Base-by-base conservation (phyloP, 2,113 vertebrate genomes). In the Irena cyanogastra region DNA sequence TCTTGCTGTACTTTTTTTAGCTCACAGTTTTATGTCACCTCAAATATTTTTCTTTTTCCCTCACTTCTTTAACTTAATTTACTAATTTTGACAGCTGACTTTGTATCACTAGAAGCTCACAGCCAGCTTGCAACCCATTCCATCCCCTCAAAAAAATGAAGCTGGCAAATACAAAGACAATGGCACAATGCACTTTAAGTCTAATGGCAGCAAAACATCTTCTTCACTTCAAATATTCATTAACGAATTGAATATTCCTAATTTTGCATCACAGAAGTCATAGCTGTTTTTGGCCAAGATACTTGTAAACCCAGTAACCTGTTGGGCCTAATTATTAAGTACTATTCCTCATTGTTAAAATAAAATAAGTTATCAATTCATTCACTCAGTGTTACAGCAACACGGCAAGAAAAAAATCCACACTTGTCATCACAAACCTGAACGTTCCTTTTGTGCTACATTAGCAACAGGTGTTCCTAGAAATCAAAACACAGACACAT, bases 381-480 rank as follows among this genome's bases (percentile, higher is more conserved):
- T 88, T 87, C 26, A 63, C 6, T 82, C 66, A 24, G 31, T 5
- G 8, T 77, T 89, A 93, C 27, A 77, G 61, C 77, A 72, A 85
- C 52, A 71, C 33, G 15, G 83, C 19, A 33, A 85, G 42, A 22
- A 64, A 71, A 57, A 68, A 57, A 37, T 0, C 16, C 74, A 61
- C 50, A 15, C 57, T 45, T 30, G 65, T 87, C 89, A 89, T 92
- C 87, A 99, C 98, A 98, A 98, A 99, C 98, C 98, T 98, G 97
- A 75, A 57, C 94, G 79, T 88, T 63, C 97, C 95, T 97, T 96
- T 53, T 94, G 97, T 94, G 93, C 96, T 95, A 93, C 89, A 77
- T 96, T 89, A 97, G 94, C 83, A 74, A 59, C 10, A 84, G 68
- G 37, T 45, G 26, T 3, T 68, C 95, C 97, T 97, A 89, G 16